A percentile compares a stretch with the other conserved stretches of the same genome.
These are phyloP conservation scores for Cavia porcellus DNA, from an alignment of 2,113 vertebrate genomes.

Conservation along the genomic window DNA sequence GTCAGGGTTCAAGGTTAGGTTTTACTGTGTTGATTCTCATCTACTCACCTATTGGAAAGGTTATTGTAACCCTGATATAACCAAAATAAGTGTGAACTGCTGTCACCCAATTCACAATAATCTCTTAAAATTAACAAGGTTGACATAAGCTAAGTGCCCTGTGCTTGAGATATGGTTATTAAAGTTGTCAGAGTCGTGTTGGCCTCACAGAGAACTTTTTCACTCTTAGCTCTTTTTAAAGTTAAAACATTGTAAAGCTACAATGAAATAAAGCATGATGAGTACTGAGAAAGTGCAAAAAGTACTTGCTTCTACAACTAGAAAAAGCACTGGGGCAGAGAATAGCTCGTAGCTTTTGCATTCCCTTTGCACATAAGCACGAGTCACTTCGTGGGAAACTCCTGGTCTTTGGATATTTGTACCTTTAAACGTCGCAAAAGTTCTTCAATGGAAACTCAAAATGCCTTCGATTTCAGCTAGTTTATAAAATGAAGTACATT, in stretches of 20 bases:
- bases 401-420: not conserved
- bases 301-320: not conserved
- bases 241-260: not conserved
- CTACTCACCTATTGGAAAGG: not conserved
- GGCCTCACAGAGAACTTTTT: not conserved
- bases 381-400: not conserved
- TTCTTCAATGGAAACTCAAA: conserved; percentile 52
- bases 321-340: not conserved
- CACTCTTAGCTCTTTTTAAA: not conserved
- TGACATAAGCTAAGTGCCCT: not conserved
- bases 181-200: not conserved
- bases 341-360: not conserved
- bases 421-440: not conserved
- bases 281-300: not conserved
- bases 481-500: conserved; percentile 62
- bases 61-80: not conserved
- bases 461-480: conserved; percentile 44
- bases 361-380: not conserved
- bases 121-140: not conserved
- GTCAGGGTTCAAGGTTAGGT: not conserved
- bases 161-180: not conserved
- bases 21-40: conserved; percentile 29
- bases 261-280: not conserved
- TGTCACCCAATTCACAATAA: conserved; percentile 38
- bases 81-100: not conserved